Conservation (phyloP, 2,797 vertebrate genomes). For the Orientallactaga sibirica region DNA sequence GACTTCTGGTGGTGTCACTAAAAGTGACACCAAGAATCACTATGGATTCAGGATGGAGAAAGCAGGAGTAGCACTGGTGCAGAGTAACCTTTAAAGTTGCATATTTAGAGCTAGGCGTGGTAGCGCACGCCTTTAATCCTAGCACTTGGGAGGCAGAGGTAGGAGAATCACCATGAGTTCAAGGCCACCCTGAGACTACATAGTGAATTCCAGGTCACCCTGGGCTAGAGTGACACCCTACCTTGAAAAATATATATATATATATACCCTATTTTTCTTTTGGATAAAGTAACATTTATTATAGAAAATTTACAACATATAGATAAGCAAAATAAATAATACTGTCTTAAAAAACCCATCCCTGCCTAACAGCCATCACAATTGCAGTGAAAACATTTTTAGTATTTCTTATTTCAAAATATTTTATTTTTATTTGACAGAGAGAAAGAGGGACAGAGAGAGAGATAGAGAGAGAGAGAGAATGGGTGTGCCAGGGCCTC, state of each 20-base stretch:
- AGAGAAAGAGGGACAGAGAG: too few species aligned
- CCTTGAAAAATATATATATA: neutral
- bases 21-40: neutral
- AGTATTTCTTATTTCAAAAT: neutral
- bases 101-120: neutral
- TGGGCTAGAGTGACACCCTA: too few species aligned
- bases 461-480: too few species aligned
- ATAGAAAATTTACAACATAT: neutral
- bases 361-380: neutral
- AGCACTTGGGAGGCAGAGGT: too few species aligned
- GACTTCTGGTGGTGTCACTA: neutral
- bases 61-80: neutral
- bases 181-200: neutral
- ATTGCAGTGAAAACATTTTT: neutral
- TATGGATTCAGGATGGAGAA: neutral
- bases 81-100: neutral
- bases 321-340: slow-evolving; percentile 29
- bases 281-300: neutral
- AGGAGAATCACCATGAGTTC: neutral
- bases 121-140: too few species aligned
- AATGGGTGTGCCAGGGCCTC: too few species aligned
- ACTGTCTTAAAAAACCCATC: neutral
- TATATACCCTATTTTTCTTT: neutral
- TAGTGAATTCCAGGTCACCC: neutral
- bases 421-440: too few species aligned